A percentile compares a stretch with the other conserved stretches of the same genome.
These are phyloP conservation scores for Spea bombifrons DNA, from an alignment of 2,113 vertebrate species.

Conservation along the genomic window DNA sequence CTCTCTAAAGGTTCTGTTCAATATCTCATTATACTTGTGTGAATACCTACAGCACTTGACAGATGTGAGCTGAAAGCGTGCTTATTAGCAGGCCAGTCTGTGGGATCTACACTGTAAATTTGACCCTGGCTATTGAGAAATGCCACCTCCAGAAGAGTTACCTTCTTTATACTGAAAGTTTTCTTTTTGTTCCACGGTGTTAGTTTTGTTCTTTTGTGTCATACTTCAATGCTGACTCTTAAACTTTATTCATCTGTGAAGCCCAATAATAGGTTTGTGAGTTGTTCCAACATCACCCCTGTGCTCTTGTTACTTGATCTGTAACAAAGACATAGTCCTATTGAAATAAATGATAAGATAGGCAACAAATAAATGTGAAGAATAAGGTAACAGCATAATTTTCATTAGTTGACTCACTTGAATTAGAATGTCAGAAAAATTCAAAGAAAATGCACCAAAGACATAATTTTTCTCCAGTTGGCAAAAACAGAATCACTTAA, in stretches of 20 bases:
- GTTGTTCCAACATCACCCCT: conserved; percentile 35
- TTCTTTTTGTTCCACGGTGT: conserved; percentile 43
- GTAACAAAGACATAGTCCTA: conserved; percentile 37
- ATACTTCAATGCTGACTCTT: conserved; percentile 44
- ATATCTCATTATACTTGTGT: not conserved
- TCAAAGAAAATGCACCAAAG: too few relatives aligned
- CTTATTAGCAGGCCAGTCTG: not conserved
- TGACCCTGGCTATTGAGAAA: conserved; percentile 32
- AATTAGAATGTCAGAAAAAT: not conserved
- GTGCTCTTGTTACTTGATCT: conserved; percentile 37
- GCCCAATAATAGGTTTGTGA: conserved; percentile 42
- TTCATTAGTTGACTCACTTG: not conserved
- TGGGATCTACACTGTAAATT: conserved; percentile 15
- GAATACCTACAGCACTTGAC: conserved; percentile 3
- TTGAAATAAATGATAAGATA: conserved; percentile 43
- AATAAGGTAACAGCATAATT: conserved; percentile 25
- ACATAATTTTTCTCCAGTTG: too few relatives aligned
- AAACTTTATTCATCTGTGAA: conserved; percentile 41
- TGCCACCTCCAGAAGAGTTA: conserved; percentile 24
- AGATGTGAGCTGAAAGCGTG: not conserved
- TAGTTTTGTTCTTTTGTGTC: conserved; percentile 44
- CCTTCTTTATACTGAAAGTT: conserved; percentile 31
- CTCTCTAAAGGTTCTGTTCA: too few relatives aligned
- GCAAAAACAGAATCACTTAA: too few relatives aligned
- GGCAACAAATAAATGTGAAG: conserved; percentile 28